phyloP scores from a whole-genome alignment of 1,140 invertebrate genomes.

The Drosophila repleta region DNA sequence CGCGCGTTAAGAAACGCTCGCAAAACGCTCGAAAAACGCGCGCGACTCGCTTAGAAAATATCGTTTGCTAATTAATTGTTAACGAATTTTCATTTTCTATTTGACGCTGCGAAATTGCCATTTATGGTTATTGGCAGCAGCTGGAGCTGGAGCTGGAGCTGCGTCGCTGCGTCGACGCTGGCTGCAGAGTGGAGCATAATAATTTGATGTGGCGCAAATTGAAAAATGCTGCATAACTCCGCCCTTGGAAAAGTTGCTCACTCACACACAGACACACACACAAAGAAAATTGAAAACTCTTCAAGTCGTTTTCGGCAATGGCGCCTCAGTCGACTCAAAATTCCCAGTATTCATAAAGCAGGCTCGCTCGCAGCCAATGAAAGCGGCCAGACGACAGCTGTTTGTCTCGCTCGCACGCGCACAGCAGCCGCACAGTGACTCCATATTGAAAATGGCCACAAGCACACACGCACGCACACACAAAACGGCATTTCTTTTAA shows the following conservation, averaged over 20 bases:
- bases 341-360: constrained; percentile 68
- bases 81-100: constrained; percentile 79
- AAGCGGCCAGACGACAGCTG: constrained; percentile 29
- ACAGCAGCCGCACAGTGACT: constrained; percentile 17
- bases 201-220: constrained; percentile 82
- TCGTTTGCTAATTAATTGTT: constrained; percentile 70
- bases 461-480: constrained; percentile 15
- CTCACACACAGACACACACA: constrained; percentile 14
- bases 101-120: constrained; percentile 68
- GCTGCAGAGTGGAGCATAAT: constrained; percentile 63
- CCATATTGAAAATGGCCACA: constrained; percentile 73
- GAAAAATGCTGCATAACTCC: constrained; percentile 83
- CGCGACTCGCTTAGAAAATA: constrained; percentile 12
- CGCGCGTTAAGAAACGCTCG: constrained; percentile 11
- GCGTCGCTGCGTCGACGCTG: constrained; percentile 24
- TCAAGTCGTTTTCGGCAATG: constrained; percentile 76
- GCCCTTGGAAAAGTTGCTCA: constrained; percentile 71
- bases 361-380: constrained; percentile 53
- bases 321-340: constrained; percentile 49
- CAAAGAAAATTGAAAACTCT: constrained; percentile 79
- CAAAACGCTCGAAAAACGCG: background rate
- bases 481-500: constrained; percentile 47
- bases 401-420: constrained; percentile 60
- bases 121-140: constrained; percentile 63
- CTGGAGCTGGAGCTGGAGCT: background rate